Evolutionary conservation across 35 echinoderm and acorn worm species (phyloP), one percentile per base, ranked within the genome.

Genomic region (Apostichopus parvimensis): DNA sequence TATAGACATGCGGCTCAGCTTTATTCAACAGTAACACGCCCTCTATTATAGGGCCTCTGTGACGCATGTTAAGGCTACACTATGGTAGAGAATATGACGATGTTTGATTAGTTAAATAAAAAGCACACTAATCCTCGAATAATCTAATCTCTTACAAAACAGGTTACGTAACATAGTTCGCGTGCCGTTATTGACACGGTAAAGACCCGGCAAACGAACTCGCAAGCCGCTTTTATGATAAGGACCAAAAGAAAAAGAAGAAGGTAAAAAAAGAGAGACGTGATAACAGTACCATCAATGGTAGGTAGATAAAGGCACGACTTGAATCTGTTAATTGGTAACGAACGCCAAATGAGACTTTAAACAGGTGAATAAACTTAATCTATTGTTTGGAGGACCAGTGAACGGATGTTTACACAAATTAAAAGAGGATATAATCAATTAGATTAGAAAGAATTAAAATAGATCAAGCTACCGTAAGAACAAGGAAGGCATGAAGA

Each of bases 361-460:
- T 75, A 75, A 75, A 75, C 71, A 75, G 71, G 71, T 75, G 71
- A 75, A 75, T 75, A 75, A 75, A 75, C 71, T 75, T 7, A 75
- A 75, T 18, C 71, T 75, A 75, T 75, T 75, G 34, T 45, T 18
- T 75, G 6, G 17, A 21, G 4, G 17, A 22, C 14, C 17, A 75
- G 15, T 18, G 71, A 75, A 75, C 71, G 71, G 71, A 75, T 75
- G 71, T 75, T 75, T 75, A 75, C 71, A 18, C 71, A 75, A 14
- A 75, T 75, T 75, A 75, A 75, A 75, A 75, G 70, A 75, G 21
- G 21, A 75, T 75, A n/a, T 75, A 75, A 14, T 18, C 17, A 22
- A 18, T 75, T 24, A 7, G 14, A 75, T 75, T 75, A 20, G 58
- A 12, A n/a, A 18, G 71, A 18, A 18, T 75, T 14, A 7, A 22